Evolutionary conservation across 2,888 invertebrate species (phyloP).

Genomic region (Sympetrum striolatum): DNA sequence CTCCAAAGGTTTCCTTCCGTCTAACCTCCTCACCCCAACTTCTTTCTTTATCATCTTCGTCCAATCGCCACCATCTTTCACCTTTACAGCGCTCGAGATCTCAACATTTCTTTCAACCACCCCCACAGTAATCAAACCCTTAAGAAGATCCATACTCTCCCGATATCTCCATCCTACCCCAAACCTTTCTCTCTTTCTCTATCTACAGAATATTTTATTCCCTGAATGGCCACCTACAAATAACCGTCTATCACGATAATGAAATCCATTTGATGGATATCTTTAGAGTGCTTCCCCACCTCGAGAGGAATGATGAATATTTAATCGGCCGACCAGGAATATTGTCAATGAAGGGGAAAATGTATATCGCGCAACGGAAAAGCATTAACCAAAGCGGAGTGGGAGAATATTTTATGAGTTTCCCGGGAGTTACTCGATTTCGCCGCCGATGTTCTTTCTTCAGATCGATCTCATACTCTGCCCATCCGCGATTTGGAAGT

Average conservation of each 20-base stretch:
- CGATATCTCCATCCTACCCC: background rate
- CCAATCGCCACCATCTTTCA: background rate
- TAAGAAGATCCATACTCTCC: background rate
- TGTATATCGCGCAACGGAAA: background rate
- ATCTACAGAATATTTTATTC: background rate
- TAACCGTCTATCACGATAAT: background rate
- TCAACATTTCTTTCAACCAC: background rate
- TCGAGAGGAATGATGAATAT: background rate
- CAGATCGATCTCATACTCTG: background rate
- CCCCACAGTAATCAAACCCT: background rate
- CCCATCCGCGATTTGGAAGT: background rate
- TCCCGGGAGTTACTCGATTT: background rate
- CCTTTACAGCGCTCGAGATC: background rate
- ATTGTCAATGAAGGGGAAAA: background rate
- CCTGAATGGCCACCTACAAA: background rate
- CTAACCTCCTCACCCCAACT: background rate
- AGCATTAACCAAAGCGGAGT: background rate
- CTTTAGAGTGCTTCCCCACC: background rate
- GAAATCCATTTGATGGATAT: constrained; percentile 3
- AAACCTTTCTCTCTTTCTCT: background rate
- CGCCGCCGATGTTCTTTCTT: background rate
- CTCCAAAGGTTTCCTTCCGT: background rate
- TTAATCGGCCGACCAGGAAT: background rate
- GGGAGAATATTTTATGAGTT: constrained; percentile 1
- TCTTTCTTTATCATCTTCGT: background rate